These are phyloP conservation scores for Trichogramma dendrolimi DNA, from an alignment of 2,888 invertebrate genomes.

Conservation along the genomic window DNA sequence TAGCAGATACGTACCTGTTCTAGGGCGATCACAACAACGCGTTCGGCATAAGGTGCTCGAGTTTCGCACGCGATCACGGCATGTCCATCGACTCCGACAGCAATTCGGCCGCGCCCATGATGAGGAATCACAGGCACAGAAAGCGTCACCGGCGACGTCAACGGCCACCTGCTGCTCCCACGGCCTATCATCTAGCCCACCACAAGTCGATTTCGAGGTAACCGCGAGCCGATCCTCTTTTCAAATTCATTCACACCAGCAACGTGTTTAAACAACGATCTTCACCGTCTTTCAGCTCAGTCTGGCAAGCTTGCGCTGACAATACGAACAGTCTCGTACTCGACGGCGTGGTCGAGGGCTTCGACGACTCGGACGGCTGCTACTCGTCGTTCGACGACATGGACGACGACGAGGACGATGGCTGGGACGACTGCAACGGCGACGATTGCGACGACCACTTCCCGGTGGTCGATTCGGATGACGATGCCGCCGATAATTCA, in stretches of 20 bases:
- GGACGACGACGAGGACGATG: constrained; percentile 8
- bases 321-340: constrained; percentile 47
- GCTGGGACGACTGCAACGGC: constrained; percentile 17
- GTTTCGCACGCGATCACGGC: constrained; percentile 13
- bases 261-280: not conserved
- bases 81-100: constrained; percentile 23
- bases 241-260: too few relatives aligned
- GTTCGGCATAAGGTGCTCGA: constrained; percentile 6
- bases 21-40: constrained; percentile 18
- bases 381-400: constrained; percentile 50
- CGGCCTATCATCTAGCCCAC: too few relatives aligned
- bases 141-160: constrained; percentile 26
- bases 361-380: constrained; percentile 49
- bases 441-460: constrained; percentile 25
- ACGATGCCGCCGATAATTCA: constrained; percentile 4
- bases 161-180: not conserved
- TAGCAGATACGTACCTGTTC: constrained; percentile 30
- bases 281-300: constrained; percentile 46
- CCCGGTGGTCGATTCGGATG: constrained; percentile 18
- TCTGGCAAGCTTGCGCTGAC: constrained; percentile 47
- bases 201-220: constrained; percentile 23
- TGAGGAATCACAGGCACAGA: constrained; percentile 21
- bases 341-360: constrained; percentile 44
- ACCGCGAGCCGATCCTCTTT: too few relatives aligned
- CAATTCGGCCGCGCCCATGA: constrained; percentile 9